Evolutionary conservation across 1,140 invertebrate genomes (phyloP).

Genomic region (Drosophila seguyi): DNA sequence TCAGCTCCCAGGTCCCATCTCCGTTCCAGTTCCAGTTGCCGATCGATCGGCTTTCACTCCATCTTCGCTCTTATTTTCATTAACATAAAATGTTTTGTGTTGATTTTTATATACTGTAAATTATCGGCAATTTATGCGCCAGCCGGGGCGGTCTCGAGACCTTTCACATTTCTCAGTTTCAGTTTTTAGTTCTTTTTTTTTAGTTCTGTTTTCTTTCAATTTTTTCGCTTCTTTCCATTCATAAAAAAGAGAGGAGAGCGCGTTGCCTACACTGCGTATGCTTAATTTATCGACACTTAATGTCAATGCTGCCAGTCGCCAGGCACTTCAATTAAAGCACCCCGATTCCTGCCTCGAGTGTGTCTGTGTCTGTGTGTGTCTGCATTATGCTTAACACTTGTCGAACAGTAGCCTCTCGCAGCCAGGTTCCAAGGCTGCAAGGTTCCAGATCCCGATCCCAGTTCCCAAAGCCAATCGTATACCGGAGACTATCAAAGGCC

Average conservation of each 20-base stretch:
- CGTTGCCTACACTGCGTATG: conserved; percentile 67
- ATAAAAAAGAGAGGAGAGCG: conserved; percentile 51
- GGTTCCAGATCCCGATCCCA: conserved; percentile 13
- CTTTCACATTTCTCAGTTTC: conserved; percentile 70
- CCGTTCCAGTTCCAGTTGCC: conserved; percentile 31
- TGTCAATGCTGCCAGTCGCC: conserved; percentile 76
- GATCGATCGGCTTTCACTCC: conserved; percentile 62
- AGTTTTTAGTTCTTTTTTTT: not conserved
- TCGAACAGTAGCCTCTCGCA: conserved; percentile 61
- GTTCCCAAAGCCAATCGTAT: conserved; percentile 1
- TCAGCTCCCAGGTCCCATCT: not conserved
- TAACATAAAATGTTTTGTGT: conserved; percentile 84
- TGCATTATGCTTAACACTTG: conserved; percentile 83
- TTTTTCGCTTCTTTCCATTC: conserved; percentile 52
- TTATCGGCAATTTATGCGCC: conserved; percentile 74
- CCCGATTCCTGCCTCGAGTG: not conserved
- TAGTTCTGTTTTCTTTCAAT: not conserved
- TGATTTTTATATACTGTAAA: conserved; percentile 81
- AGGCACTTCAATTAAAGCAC: conserved; percentile 78
- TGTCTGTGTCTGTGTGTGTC: conserved; percentile 34
- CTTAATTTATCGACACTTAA: conserved; percentile 84
- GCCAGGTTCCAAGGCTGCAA: conserved; percentile 2
- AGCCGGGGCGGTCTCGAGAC: conserved; percentile 42
- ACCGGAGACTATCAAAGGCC: conserved; percentile 4
- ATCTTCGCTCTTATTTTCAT: conserved; percentile 71